Conservation (phyloP, 2,113 vertebrate genomes). For the Ailuropoda melanoleuca region DNA sequence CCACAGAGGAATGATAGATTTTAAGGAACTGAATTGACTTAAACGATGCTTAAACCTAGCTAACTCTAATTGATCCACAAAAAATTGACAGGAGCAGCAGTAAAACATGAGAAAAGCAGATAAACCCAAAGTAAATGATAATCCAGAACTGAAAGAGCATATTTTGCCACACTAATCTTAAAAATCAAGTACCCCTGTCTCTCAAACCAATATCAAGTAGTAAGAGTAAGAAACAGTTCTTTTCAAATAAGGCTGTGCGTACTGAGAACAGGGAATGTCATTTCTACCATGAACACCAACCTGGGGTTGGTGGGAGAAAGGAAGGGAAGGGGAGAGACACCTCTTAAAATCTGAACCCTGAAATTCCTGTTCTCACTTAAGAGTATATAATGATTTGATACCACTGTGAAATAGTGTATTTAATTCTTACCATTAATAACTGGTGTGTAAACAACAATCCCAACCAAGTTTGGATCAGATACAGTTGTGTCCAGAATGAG, state of each 20-base stretch:
- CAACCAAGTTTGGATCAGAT: slow-evolving; percentile 95
- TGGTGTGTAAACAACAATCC: slow-evolving; percentile 98
- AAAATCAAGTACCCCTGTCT: background rate
- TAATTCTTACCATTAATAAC: slow-evolving; percentile 96
- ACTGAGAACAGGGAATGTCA: background rate
- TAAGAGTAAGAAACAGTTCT: background rate
- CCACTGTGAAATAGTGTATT: background rate
- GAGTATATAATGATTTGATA: background rate
- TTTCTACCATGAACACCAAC: background rate
- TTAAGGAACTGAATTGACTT: background rate
- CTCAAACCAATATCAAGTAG: background rate
- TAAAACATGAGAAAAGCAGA: background rate
- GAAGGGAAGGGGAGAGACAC: background rate
- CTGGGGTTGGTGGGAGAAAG: background rate
- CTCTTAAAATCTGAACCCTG: background rate
- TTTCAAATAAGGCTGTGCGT: background rate
- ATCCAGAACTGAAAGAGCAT: background rate
- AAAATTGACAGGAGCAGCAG: background rate
- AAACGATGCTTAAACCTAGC: background rate
- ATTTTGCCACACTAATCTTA: background rate
- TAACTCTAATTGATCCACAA: background rate
- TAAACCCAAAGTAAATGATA: background rate
- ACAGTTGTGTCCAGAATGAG: slow-evolving; percentile 99
- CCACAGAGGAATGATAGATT: background rate
- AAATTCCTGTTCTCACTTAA: background rate